A percentile compares a stretch with the other conserved stretches of the same genome.
These are phyloP conservation scores for Abrostola triplasia DNA, from an alignment of 2,888 invertebrate species.

Conservation along the genomic window DNA sequence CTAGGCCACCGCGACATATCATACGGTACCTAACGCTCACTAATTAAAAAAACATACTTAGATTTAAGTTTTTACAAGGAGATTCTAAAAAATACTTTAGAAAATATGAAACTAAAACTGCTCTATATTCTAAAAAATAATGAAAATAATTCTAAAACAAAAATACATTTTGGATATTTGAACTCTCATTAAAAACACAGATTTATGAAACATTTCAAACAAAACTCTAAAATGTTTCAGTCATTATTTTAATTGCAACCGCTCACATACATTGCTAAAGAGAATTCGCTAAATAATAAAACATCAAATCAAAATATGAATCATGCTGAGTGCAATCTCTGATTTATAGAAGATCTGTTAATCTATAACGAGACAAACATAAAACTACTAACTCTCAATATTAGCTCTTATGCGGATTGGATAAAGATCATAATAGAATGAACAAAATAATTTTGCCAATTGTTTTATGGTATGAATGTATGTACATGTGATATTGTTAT, in stretches of 20 bases:
- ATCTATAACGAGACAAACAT: slow-evolving; percentile 57
- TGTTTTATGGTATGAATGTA: too few species aligned
- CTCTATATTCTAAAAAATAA: background rate
- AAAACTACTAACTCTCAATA: too few species aligned
- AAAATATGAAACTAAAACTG: background rate
- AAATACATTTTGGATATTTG: background rate
- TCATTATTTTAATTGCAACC: slow-evolving; percentile 13
- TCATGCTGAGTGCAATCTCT: slow-evolving; percentile 59
- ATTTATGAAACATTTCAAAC: slow-evolving; percentile 1
- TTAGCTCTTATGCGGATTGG: too few species aligned
- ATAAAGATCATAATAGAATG: too few species aligned
- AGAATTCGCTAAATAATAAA: slow-evolving; percentile 5
- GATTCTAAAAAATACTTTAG: background rate
- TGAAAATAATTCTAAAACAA: background rate
- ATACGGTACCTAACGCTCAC: too few species aligned
- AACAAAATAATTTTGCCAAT: too few species aligned
- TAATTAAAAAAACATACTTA: too few species aligned
- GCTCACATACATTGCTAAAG: slow-evolving; percentile 11
- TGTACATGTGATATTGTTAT: too few species aligned
- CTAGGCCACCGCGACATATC: too few species aligned
- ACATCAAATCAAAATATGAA: slow-evolving; percentile 18
- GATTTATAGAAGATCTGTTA: slow-evolving; percentile 59
- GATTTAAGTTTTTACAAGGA: background rate
- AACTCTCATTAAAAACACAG: slow-evolving; percentile 7
- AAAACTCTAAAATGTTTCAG: slow-evolving; percentile 5